Percentiles rank a stretch among this genome's conserved stretches.
Conservation (phyloP, 1,140 invertebrate species). For the Tetragonula clypearis region DNA sequence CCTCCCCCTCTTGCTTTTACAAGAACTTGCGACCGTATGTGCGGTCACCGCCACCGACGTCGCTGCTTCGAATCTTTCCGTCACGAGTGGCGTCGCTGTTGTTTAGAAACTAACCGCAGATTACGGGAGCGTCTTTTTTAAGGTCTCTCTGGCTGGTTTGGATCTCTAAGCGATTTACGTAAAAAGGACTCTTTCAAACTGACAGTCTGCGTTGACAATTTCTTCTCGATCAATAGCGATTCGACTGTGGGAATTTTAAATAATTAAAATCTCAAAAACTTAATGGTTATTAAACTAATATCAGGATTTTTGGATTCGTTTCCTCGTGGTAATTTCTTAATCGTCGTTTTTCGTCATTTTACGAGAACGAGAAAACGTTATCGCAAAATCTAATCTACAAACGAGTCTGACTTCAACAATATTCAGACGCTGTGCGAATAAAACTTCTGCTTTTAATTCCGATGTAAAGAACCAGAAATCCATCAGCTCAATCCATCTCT, state of each 20-base stretch:
- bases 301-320: no score
- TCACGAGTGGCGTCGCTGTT: slow-evolving; percentile 47
- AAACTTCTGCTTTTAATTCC: slow-evolving; percentile 11
- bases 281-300: no score
- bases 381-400: neutral
- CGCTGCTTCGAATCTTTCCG: slow-evolving; percentile 44
- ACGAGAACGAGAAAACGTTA: neutral
- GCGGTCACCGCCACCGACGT: neutral
- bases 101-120: slow-evolving; percentile 59
- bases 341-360: no score
- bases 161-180: slow-evolving; percentile 2
- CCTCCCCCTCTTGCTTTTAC: neutral
- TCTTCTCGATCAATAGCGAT: neutral
- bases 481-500: no score
- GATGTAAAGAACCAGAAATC: no score
- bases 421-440: neutral
- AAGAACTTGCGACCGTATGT: slow-evolving; percentile 17
- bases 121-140: slow-evolving; percentile 47
- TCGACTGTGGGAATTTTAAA: no score
- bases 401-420: no score
- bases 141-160: slow-evolving; percentile 1
- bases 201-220: neutral
- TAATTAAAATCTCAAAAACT: no score
- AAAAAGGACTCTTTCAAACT: no score
- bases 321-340: no score